Conservation (phyloP, 2,113 vertebrate species). For the cat (Felis catus) region F.catus_Fca126_mat1.0 CM031413.1:154979001-154979500, state of each 20-base stretch:
- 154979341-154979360: slow-evolving; percentile 91
- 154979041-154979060: neutral
- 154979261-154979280: neutral
- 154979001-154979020: neutral
- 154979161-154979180: neutral
- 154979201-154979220: neutral
- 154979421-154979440: slow-evolving; percentile 79
- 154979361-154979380: slow-evolving; percentile 89
- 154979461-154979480: slow-evolving; percentile 82
- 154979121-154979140: neutral
- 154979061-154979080: neutral
- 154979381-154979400: slow-evolving; percentile 85
- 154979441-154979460: slow-evolving; percentile 81
- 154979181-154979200: neutral
- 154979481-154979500: slow-evolving; percentile 81
- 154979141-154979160: neutral
- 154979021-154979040: neutral
- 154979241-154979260: neutral
- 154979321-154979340: slow-evolving; percentile 89
- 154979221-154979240: neutral
- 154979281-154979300: neutral
- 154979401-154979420: slow-evolving; percentile 84
- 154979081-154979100: neutral
- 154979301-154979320: slow-evolving; percentile 69
- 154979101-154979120: rapidly evolving